Evolutionary conservation across 2,888 invertebrate genomes (phyloP), one percentile per base, ranked within the genome.

Genomic region (Elmis aenea): DNA sequence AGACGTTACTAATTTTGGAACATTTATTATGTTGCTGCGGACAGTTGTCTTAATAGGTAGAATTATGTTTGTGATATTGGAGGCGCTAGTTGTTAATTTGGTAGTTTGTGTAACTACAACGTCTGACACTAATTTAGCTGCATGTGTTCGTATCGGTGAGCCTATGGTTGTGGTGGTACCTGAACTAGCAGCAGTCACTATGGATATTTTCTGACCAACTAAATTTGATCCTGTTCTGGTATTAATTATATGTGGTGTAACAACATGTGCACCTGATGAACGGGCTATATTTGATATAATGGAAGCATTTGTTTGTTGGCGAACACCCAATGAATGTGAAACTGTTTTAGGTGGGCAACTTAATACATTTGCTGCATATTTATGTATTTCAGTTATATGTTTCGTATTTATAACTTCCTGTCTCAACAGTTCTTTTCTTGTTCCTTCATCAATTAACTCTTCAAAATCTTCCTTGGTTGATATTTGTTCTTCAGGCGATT

Each of bases 391-490:
- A 22, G 57, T 57, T 13, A 65, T 58, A 28, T 62, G 65, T 44
- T 62, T 62, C 2, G 61, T 46, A 21, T 54, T 54, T 6, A 55
- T 48, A 10, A 57, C 38, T 25, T 64, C 62, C 6, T 56, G 55
- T 40, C 66, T 66, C 15, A 61, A 44, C 5, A 63, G 49, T 21
- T 78, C 77, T 42, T 76, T 75, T 1, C 74, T 70, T 40, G 75
- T 74, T 1, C 76, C 77, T 48, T 77, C 74, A 47, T 80, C 79
- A 21, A 80, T 81, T 11, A 80, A 60, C 45, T 79, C 77, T 52
- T 80, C 79, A 50, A 79, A 80, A 56, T 81, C 80, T 61, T 79
- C 79, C 47, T 77, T 76, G 0, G 80, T 79, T 0, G 77, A 74
- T 39, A 80, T 75, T 45, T 76, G 74, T 50, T 79, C 78, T 49